Evolutionary conservation across 1,140 invertebrate genomes (phyloP).

Genomic region (Fopius arisanus): DNA sequence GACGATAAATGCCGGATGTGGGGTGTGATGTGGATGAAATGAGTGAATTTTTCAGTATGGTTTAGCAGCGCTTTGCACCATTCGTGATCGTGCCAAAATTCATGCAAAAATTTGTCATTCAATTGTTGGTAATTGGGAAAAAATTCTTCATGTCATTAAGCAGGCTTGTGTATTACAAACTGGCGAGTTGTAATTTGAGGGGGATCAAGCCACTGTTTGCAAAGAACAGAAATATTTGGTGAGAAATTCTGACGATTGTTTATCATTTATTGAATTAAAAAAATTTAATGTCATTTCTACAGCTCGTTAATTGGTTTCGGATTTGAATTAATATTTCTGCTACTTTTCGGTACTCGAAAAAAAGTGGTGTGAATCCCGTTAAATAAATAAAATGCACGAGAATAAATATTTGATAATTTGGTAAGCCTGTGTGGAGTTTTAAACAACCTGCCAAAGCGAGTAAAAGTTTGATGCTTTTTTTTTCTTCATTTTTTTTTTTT

Average conservation of each 20-base stretch:
- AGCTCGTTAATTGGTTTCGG: too few species aligned
- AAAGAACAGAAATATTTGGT: too few species aligned
- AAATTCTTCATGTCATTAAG: not conserved
- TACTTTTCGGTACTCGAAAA: too few species aligned
- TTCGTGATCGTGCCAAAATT: slow-evolving; percentile 17
- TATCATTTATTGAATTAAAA: too few species aligned
- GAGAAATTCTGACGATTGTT: too few species aligned
- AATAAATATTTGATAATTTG: not conserved
- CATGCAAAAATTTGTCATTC: slow-evolving; percentile 22
- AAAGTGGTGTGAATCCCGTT: too few species aligned
- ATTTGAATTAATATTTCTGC: too few species aligned
- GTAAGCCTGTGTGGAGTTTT: not conserved
- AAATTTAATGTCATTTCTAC: too few species aligned
- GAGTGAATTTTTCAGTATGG: not conserved
- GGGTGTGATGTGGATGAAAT: not conserved
- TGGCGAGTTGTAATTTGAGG: too few species aligned
- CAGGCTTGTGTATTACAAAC: not conserved
- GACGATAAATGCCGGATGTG: not conserved
- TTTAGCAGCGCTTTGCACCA: not conserved
- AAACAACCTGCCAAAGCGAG: slow-evolving; percentile 4
- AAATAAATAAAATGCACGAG: not conserved
- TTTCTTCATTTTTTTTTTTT: not conserved
- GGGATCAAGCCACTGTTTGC: too few species aligned
- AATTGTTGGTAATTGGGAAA: not conserved
- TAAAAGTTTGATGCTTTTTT: slow-evolving; percentile 3